Evolutionary conservation across 1,140 invertebrate species (phyloP).

Genomic region (Bombus haemorrhoidalis): DNA sequence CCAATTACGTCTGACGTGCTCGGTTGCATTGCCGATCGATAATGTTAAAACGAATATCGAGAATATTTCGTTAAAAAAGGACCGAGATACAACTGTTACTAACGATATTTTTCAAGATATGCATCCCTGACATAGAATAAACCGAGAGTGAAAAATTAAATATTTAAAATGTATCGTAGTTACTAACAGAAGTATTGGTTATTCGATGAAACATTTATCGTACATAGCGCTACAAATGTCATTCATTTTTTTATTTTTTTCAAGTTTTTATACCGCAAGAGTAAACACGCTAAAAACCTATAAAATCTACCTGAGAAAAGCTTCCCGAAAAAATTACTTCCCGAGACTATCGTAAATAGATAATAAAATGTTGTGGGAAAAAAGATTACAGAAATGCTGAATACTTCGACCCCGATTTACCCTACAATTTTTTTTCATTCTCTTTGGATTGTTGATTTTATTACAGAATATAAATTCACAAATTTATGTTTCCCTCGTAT

Average conservation of each 20-base stretch:
- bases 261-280: no score
- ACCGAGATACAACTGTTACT: no score
- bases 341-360: background rate
- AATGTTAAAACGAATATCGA: slow-evolving; percentile 10
- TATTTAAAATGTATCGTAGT: background rate
- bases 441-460: background rate
- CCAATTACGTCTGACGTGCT: slow-evolving; percentile 40
- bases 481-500: background rate
- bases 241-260: no score
- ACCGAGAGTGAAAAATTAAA: background rate
- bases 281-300: no score
- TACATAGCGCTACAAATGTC: no score
- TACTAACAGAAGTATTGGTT: background rate
- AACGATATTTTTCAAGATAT: background rate
- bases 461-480: background rate
- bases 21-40: slow-evolving; percentile 20
- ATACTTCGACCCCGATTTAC: background rate
- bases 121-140: background rate
- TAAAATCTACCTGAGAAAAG: no score
- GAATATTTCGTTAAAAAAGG: background rate
- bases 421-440: background rate
- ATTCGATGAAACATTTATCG: background rate
- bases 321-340: no score
- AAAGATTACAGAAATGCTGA: background rate
- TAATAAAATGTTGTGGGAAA: no score